These are phyloP conservation scores for Squalus acanthias DNA, from an alignment of 2,797 vertebrate genomes.

Conservation along the genomic window DNA sequence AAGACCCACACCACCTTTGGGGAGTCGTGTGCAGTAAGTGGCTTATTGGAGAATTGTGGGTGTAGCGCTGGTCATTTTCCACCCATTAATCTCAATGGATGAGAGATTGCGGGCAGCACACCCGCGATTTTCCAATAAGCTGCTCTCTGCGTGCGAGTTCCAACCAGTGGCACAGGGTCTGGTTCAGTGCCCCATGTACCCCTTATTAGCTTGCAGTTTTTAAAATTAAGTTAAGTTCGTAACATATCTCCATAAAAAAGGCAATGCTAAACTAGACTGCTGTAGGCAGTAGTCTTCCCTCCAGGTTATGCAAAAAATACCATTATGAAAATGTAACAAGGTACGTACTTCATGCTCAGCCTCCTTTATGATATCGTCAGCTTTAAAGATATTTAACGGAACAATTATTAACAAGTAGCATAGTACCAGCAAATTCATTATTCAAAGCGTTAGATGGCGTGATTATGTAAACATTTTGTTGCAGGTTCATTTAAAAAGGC, in stretches of 20 bases:
- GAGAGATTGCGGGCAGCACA: neutral
- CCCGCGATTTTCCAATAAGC: neutral
- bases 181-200: no score
- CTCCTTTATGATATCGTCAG: slow-evolving; percentile 37
- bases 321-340: slow-evolving; percentile 32
- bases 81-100: neutral
- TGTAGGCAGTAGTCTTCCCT: neutral
- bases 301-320: neutral
- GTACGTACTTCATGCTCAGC: slow-evolving; percentile 37
- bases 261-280: neutral
- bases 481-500: slow-evolving; percentile 7
- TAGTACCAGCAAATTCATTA: slow-evolving; percentile 13
- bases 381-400: slow-evolving; percentile 38
- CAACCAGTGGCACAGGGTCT: neutral
- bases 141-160: neutral
- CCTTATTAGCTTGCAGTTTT: neutral
- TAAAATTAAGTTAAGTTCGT: neutral
- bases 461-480: neutral
- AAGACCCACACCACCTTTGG: neutral
- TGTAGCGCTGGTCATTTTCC: neutral
- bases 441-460: slow-evolving; percentile 26
- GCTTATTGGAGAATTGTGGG: neutral
- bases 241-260: neutral
- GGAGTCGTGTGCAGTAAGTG: neutral
- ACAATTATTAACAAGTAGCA: slow-evolving; percentile 33